Evolutionary conservation across 2,113 vertebrate genomes (phyloP).

Genomic region (Anhinga anhinga): DNA sequence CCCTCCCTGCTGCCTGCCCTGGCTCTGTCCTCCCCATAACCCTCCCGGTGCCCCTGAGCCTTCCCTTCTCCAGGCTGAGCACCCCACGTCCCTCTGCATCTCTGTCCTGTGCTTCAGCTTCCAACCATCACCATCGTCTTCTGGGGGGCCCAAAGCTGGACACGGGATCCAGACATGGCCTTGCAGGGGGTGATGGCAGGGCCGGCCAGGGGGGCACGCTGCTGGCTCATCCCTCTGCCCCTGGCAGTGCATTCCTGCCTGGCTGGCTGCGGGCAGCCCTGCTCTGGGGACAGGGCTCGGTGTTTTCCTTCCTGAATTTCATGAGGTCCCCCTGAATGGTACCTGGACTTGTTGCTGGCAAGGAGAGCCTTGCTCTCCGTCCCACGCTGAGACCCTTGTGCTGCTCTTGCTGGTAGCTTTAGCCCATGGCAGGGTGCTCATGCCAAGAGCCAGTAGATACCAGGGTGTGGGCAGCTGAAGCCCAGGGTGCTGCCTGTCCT

Average conservation of each 20-base stretch:
- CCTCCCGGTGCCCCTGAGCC: fast-evolving
- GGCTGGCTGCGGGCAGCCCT: not conserved
- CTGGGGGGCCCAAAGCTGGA: not conserved
- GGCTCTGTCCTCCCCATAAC: not conserved
- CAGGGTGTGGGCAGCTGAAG: not conserved
- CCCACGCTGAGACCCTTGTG: fast-evolving
- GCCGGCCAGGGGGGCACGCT: fast-evolving
- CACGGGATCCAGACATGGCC: fast-evolving
- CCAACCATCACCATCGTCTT: fast-evolving
- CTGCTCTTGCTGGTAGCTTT: not conserved
- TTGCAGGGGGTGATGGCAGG: fast-evolving
- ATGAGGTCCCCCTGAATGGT: fast-evolving
- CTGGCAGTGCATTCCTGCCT: fast-evolving
- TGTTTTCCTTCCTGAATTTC: not conserved
- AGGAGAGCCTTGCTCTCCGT: not conserved
- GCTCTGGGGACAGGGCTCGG: fast-evolving
- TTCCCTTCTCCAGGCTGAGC: not conserved
- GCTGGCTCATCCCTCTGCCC: not conserved
- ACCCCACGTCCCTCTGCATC: fast-evolving
- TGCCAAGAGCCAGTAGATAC: not conserved
- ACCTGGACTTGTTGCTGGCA: not conserved
- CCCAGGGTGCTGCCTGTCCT: not conserved
- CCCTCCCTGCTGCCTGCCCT: not conserved
- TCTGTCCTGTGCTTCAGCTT: not conserved
- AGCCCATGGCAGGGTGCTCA: not conserved